These are phyloP conservation scores for Antennarius striatus DNA, from an alignment of 2,113 vertebrate genomes.

Conservation along the genomic window DNA sequence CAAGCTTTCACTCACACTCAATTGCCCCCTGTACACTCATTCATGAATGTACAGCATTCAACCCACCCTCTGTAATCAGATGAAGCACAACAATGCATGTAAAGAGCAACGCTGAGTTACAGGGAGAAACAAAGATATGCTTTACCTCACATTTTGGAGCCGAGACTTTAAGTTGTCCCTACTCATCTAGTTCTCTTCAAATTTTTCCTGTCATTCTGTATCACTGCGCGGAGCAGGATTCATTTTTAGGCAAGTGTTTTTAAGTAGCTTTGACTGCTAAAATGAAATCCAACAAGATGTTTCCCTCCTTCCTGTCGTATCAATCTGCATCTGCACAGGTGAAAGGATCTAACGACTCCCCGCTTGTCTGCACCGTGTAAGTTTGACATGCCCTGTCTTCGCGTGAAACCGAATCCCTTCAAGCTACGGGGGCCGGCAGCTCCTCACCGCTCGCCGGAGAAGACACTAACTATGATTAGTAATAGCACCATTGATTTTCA, in stretches of 20 bases:
- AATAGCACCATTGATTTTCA: constrained; percentile 52
- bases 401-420: constrained; percentile 52
- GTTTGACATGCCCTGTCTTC: constrained; percentile 56
- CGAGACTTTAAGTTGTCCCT: not conserved
- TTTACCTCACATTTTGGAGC: not conserved
- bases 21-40: not conserved
- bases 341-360: constrained; percentile 30
- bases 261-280: constrained; percentile 24
- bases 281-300: constrained; percentile 25
- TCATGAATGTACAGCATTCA: not conserved
- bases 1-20: not conserved
- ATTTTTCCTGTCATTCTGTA: not conserved
- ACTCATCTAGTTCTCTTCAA: not conserved
- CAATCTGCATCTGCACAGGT: constrained; percentile 20
- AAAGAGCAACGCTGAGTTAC: not conserved
- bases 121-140: not conserved
- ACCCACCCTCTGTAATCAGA: not conserved
- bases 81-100: not conserved
- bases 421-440: constrained; percentile 28
- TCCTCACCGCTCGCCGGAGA: constrained; percentile 46
- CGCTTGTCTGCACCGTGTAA: not conserved
- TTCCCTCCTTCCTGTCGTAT: not conserved
- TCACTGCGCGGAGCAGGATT: not conserved
- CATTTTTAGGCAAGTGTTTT: constrained; percentile 9
- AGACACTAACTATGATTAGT: constrained; percentile 55